Conservation (phyloP, 2,888 invertebrate species). For the Hypsopygia costalis region DNA sequence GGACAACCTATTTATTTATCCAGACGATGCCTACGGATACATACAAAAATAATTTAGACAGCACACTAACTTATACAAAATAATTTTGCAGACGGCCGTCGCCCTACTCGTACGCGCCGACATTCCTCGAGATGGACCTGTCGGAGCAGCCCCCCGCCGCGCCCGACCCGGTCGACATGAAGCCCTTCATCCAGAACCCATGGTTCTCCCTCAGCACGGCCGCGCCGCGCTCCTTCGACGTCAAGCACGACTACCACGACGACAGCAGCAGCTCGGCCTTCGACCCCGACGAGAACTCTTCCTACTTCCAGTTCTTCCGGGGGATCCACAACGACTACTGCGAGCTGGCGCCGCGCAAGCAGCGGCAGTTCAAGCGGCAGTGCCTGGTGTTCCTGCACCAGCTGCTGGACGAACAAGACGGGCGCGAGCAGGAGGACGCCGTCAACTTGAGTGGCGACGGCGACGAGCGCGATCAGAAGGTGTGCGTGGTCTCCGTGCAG, state of each 20-base stretch:
- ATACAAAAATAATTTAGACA: no score
- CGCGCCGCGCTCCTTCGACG: slow-evolving; percentile 10
- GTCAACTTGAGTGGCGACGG: slow-evolving; percentile 25
- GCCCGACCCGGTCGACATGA: slow-evolving; percentile 26
- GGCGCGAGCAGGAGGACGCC: slow-evolving; percentile 22
- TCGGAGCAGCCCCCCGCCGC: slow-evolving; percentile 13
- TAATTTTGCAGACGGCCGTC: slow-evolving; percentile 38
- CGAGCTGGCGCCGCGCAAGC: slow-evolving; percentile 45
- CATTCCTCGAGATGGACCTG: slow-evolving; percentile 35
- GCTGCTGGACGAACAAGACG: slow-evolving; percentile 56
- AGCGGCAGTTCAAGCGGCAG: slow-evolving; percentile 53
- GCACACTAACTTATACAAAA: no score
- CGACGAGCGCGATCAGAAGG: slow-evolving; percentile 12
- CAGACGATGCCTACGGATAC: no score
- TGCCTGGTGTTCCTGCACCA: slow-evolving; percentile 55
- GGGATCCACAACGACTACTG: slow-evolving; percentile 60
- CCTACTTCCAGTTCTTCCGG: slow-evolving; percentile 69
- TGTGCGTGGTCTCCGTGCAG: neutral
- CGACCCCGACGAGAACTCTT: slow-evolving; percentile 54
- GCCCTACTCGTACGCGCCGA: slow-evolving; percentile 39
- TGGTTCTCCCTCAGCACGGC: slow-evolving; percentile 30
- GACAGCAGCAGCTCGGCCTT: slow-evolving; percentile 45
- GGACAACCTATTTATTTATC: no score
- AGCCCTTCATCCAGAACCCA: slow-evolving; percentile 31
- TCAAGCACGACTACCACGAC: slow-evolving; percentile 25